phyloP scores from a whole-genome alignment of 2,113 vertebrate genomes.

The Eleginops maclovinus region DNA sequence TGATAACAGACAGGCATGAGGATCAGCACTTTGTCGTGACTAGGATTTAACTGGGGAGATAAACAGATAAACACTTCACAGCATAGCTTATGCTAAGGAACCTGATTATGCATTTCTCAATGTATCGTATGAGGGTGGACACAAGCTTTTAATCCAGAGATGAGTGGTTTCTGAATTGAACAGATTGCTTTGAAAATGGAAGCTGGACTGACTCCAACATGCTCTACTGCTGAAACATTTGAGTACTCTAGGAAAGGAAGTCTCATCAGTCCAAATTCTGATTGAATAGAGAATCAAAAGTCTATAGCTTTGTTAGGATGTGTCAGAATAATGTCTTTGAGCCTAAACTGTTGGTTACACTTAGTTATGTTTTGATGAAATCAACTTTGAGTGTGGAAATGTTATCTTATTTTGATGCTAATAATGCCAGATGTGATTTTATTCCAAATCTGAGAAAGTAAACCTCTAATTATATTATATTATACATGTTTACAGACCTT shows the following conservation, averaged over 20 bases:
- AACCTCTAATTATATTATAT: background rate
- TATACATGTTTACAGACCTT: conserved; percentile 85
- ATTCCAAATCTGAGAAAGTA: background rate
- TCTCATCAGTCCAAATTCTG: background rate
- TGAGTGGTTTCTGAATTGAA: background rate
- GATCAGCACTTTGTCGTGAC: conserved; percentile 14
- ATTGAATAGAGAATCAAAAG: background rate
- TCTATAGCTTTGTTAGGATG: background rate
- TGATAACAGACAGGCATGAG: conserved; percentile 5
- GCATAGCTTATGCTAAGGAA: background rate
- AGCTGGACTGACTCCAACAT: background rate
- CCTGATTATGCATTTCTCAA: background rate
- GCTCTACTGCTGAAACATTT: background rate
- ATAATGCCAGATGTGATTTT: background rate
- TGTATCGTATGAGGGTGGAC: background rate
- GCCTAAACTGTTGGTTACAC: background rate
- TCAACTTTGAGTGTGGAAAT: background rate
- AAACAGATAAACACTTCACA: conserved; percentile 12
- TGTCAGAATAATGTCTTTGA: background rate
- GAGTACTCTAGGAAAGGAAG: background rate
- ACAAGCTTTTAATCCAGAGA: background rate
- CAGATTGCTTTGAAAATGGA: conserved; percentile 1
- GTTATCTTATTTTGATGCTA: background rate
- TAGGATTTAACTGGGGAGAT: background rate
- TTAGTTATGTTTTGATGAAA: no score